phyloP scores from a whole-genome alignment of 2,888 invertebrate species.

The Chloroclysta siterata region DNA sequence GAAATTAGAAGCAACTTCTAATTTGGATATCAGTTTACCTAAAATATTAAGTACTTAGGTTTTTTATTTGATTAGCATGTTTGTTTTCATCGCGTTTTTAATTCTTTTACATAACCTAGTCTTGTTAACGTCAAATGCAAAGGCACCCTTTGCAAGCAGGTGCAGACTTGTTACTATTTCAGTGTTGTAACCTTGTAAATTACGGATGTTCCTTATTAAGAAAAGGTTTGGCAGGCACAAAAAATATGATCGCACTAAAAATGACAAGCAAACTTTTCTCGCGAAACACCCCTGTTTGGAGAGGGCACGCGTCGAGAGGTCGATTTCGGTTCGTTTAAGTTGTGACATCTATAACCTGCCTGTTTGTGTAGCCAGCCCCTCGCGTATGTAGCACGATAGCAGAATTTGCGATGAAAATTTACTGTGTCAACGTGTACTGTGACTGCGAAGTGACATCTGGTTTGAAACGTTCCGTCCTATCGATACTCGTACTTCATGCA shows the following conservation, averaged over 20 bases:
- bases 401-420: constrained; percentile 83
- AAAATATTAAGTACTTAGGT: too few species aligned
- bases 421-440: constrained; percentile 73
- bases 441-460: constrained; percentile 72
- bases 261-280: constrained; percentile 43
- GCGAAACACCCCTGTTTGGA: constrained; percentile 32
- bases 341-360: constrained; percentile 78
- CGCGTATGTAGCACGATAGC: constrained; percentile 71
- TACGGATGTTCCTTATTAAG: too few species aligned
- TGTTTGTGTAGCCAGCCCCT: constrained; percentile 72
- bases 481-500: constrained; percentile 44
- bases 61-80: too few species aligned
- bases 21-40: too few species aligned
- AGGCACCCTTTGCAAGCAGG: too few species aligned
- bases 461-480: constrained; percentile 54
- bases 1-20: too few species aligned
- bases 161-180: too few species aligned
- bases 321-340: constrained; percentile 83
- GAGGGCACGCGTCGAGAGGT: constrained; percentile 54
- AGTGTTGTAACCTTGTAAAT: too few species aligned
- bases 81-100: too few species aligned
- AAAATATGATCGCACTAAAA: constrained; percentile 31
- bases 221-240: too few species aligned
- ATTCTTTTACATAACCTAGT: too few species aligned
- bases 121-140: too few species aligned